Conservation (phyloP, 2,113 vertebrate genomes). For the Acanthisitta chloris region DNA sequence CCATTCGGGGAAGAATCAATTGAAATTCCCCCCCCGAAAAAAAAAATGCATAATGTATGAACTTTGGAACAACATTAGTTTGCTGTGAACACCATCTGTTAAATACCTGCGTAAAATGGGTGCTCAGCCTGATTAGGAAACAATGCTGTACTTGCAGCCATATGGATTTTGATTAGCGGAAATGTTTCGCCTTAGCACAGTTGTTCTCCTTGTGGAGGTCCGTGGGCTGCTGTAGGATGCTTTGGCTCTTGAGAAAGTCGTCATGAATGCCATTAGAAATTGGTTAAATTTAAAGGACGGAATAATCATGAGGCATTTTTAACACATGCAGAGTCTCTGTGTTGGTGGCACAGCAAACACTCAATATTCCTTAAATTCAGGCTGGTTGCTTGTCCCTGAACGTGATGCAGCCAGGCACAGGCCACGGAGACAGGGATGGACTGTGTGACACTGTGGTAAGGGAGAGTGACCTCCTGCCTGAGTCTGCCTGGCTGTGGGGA, state of each 20-base stretch:
- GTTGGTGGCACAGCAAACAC: background rate
- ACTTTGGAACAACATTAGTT: constrained; percentile 19
- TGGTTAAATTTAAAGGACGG: background rate
- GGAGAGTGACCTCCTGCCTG: accelerated
- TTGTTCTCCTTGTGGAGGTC: background rate
- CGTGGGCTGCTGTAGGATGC: constrained; percentile 21
- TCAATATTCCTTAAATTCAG: background rate
- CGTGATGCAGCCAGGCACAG: accelerated
- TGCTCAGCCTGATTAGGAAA: constrained; percentile 55
- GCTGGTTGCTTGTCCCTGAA: background rate
- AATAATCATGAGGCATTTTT: background rate
- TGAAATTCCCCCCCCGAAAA: constrained; percentile 42
- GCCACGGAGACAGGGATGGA: accelerated
- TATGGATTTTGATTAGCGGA: constrained; percentile 43
- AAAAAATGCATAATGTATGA: constrained; percentile 55
- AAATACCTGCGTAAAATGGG: constrained; percentile 62
- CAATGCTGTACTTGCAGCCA: background rate
- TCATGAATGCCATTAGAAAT: background rate
- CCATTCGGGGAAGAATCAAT: constrained; percentile 19
- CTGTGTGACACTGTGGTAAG: accelerated
- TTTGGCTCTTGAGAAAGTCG: background rate
- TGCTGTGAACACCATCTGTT: constrained; percentile 65
- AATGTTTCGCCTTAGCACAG: background rate
- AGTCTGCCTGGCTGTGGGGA: background rate
- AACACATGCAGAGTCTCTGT: background rate